phyloP scores from a whole-genome alignment of 2,113 vertebrate species.

The Platycercus adscitus region DNA sequence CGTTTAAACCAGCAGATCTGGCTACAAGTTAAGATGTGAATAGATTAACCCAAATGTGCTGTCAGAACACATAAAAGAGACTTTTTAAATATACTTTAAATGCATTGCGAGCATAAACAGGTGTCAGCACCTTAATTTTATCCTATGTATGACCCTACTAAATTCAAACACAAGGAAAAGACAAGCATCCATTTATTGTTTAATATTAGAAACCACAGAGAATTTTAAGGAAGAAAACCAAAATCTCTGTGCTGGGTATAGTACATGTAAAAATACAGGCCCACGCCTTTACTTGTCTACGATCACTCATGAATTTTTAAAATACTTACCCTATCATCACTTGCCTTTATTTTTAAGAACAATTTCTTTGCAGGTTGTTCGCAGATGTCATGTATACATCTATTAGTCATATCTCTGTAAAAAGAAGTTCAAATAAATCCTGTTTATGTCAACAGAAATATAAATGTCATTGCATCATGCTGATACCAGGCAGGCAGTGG shows the following conservation, averaged over 20 bases:
- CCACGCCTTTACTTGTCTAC: neutral
- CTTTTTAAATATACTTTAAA: neutral
- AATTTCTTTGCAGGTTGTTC: neutral
- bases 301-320: neutral
- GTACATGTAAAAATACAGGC: neutral
- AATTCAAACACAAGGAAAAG: neutral
- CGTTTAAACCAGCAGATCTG: constrained; percentile 60
- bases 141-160: neutral
- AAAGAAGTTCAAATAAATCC: neutral
- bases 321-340: neutral
- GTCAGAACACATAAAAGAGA: neutral
- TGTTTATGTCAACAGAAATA: neutral
- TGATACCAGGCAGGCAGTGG: neutral
- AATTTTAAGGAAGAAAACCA: neutral
- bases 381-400: neutral
- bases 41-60: constrained; percentile 41
- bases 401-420: neutral
- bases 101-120: neutral
- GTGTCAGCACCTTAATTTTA: neutral
- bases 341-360: neutral
- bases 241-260: neutral
- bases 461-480: neutral
- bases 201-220: neutral
- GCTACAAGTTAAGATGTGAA: constrained; percentile 34
- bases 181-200: neutral